Percentiles rank a stretch among this genome's conserved stretches.
These are phyloP conservation scores for Manis crassicaudata DNA, from an alignment of 2,797 vertebrate genomes.

Conservation along the genomic window DNA sequence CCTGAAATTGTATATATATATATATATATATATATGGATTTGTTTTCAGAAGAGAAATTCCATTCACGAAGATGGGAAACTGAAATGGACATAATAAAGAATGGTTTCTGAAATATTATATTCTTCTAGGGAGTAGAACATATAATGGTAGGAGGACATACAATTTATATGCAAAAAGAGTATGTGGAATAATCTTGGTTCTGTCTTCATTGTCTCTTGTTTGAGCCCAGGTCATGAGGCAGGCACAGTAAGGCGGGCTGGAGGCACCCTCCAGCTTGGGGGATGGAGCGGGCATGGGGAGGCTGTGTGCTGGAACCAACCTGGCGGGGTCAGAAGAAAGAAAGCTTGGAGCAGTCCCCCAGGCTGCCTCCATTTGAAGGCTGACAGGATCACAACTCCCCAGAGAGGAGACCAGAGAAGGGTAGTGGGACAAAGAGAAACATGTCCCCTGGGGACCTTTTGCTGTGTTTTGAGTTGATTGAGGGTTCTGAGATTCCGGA, in stretches of 20 bases:
- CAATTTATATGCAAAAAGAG: not conserved
- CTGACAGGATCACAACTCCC: not conserved
- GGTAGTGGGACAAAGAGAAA: not conserved
- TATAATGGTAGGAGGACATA: not conserved
- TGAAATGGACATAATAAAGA: not conserved
- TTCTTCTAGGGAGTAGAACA: not conserved
- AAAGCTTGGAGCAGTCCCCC: not conserved
- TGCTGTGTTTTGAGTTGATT: not conserved
- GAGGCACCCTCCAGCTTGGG: not conserved
- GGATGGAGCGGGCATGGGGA: not conserved
- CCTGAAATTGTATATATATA: not conserved
- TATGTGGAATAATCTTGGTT: not conserved
- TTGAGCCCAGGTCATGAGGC: not conserved
- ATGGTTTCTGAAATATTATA: not conserved
- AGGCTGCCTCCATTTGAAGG: not conserved
- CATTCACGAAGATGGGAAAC: not conserved
- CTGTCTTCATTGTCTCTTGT: not conserved
- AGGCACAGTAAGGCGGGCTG: not conserved
- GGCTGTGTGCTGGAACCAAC: not conserved
- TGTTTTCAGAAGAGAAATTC: not conserved
- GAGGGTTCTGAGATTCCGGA: not conserved
- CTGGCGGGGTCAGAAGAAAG: not conserved
- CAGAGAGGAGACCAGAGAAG: not conserved
- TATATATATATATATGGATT: not conserved
- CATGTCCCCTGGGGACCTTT: not conserved